phyloP scores from a whole-genome alignment of 2,113 vertebrate species.

The Macrotus californicus region DNA sequence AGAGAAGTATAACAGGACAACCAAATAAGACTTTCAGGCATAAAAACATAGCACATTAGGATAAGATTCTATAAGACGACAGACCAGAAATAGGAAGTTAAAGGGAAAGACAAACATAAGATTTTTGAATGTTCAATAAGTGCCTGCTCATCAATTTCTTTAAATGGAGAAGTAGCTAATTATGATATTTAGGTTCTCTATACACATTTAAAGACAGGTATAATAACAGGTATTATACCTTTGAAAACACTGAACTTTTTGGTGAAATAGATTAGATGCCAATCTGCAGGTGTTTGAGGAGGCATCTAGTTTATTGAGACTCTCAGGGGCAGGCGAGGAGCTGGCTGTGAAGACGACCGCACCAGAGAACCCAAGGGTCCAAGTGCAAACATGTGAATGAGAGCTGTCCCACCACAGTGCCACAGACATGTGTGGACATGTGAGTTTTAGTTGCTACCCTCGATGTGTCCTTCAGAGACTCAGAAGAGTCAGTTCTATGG shows the following conservation, averaged over 20 bases:
- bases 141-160: background rate
- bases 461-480: background rate
- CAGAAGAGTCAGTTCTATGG: background rate
- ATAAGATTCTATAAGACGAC: background rate
- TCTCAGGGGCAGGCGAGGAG: no score
- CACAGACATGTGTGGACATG: rapidly evolving
- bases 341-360: rapidly evolving
- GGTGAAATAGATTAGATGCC: background rate
- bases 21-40: background rate
- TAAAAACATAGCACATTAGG: background rate
- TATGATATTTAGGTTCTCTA: background rate
- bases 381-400: background rate
- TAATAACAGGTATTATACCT: background rate
- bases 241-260: background rate
- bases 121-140: background rate
- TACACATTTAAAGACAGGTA: background rate
- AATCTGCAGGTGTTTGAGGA: background rate
- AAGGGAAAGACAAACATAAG: background rate
- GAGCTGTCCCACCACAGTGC: background rate
- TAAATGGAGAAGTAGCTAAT: background rate
- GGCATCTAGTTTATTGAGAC: background rate
- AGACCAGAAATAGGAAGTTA: background rate
- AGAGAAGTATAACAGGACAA: background rate
- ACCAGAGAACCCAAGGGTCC: background rate
- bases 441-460: background rate